These are phyloP conservation scores for Melanaphis sacchari DNA, from an alignment of 1,140 invertebrate genomes.

Conservation along the genomic window DNA sequence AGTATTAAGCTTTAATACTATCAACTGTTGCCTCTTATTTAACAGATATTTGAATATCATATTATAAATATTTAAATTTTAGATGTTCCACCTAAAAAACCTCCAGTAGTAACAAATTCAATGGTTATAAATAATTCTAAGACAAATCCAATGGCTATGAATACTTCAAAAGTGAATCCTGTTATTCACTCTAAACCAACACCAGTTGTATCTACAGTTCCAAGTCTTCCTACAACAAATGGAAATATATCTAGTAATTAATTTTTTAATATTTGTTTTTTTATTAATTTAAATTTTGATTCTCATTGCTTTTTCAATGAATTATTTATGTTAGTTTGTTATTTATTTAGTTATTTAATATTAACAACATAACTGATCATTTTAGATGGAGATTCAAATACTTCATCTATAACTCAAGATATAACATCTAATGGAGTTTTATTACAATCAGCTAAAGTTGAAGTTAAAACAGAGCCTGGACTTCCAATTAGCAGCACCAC, in stretches of 20 bases:
- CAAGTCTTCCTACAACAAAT: slow-evolving; percentile 54
- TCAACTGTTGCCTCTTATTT: neutral
- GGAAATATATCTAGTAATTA: slow-evolving; percentile 52
- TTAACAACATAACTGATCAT: neutral
- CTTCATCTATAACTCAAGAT: slow-evolving; percentile 41
- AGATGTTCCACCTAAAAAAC: slow-evolving; percentile 46
- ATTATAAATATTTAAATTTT: slow-evolving; percentile 5
- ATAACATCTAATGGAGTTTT: slow-evolving; percentile 45
- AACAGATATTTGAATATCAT: neutral
- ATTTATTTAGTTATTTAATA: neutral
- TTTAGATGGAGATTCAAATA: slow-evolving; percentile 51
- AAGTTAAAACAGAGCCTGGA: slow-evolving; percentile 51
- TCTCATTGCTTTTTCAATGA: neutral
- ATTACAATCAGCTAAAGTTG: slow-evolving; percentile 23
- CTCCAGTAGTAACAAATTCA: slow-evolving; percentile 32
- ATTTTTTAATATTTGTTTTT: neutral
- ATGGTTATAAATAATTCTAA: slow-evolving; percentile 19
- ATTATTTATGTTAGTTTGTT: neutral
- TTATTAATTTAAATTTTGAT: neutral
- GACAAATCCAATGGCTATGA: slow-evolving; percentile 32
- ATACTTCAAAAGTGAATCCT: slow-evolving; percentile 11
- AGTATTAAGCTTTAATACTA: neutral
- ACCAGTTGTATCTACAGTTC: slow-evolving; percentile 14
- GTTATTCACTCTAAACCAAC: slow-evolving; percentile 37
- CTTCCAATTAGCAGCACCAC: slow-evolving; percentile 36